These are phyloP conservation scores for Holacanthella duospinosa DNA, from an alignment of 2,888 invertebrate genomes.

Conservation along the genomic window DNA sequence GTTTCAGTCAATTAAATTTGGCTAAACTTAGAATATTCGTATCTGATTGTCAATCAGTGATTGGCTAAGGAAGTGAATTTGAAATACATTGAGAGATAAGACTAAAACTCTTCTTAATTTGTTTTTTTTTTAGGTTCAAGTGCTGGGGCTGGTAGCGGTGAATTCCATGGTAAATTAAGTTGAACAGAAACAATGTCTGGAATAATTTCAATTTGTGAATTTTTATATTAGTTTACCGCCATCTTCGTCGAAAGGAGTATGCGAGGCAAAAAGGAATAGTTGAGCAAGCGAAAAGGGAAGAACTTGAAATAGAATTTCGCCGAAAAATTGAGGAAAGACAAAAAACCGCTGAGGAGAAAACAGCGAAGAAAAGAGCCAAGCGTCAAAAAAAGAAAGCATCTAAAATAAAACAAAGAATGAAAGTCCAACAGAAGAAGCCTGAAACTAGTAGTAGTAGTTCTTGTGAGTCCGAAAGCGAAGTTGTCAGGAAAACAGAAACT, in stretches of 20 bases:
- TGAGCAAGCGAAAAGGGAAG: constrained; percentile 68
- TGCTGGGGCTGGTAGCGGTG: constrained; percentile 97
- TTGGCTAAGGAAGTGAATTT: no score
- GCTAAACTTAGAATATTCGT: no score
- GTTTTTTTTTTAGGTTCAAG: constrained; percentile 59
- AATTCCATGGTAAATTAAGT: constrained; percentile 64
- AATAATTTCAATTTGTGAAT: not conserved
- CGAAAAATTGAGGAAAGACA: constrained; percentile 65
- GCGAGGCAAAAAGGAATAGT: constrained; percentile 88
- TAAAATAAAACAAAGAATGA: constrained; percentile 38
- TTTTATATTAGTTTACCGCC: constrained; percentile 61
- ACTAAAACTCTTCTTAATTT: not conserved
- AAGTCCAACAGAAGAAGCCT: not conserved
- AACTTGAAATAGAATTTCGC: constrained; percentile 71
- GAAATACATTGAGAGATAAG: no score
- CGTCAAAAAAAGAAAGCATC: constrained; percentile 65
- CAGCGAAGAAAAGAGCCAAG: constrained; percentile 85
- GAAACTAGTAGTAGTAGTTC: not conserved
- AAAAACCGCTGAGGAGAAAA: constrained; percentile 61
- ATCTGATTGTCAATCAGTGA: no score
- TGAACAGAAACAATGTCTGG: not conserved
- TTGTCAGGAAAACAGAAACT: not conserved
- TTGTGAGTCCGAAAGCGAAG: not conserved
- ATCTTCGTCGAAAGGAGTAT: constrained; percentile 88
- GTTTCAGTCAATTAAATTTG: no score